phyloP scores from a whole-genome alignment of 2,888 invertebrate species.

The Oxycera nigricornis region DNA sequence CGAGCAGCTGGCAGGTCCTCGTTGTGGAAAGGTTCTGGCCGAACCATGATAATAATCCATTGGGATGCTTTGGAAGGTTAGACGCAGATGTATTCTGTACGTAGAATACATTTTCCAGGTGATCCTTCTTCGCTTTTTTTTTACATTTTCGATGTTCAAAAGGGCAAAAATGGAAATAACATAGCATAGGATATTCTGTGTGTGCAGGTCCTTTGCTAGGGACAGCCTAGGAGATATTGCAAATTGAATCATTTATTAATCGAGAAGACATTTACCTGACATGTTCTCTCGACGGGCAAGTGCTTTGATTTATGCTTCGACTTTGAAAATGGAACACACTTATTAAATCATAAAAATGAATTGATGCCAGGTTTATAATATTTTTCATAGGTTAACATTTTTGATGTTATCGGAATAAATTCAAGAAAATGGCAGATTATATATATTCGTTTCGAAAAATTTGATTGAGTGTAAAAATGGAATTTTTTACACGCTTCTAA shows the following conservation, averaged over 20 bases:
- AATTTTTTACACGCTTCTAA: too few relatives aligned
- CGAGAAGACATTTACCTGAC: neutral
- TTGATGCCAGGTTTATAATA: neutral
- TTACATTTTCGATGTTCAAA: neutral
- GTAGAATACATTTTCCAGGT: neutral
- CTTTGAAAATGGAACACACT: neutral
- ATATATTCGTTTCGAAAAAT: too few relatives aligned
- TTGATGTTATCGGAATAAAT: too few relatives aligned
- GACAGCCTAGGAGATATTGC: neutral
- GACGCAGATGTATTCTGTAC: neutral
- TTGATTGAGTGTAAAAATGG: too few relatives aligned
- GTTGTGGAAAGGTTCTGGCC: neutral
- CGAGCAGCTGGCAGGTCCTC: neutral
- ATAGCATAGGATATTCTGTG: neutral
- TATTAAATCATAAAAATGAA: neutral
- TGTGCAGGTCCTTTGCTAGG: neutral
- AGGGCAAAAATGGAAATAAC: neutral
- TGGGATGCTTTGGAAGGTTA: neutral
- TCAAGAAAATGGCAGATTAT: too few relatives aligned
- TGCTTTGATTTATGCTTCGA: slow-evolving; percentile 16
- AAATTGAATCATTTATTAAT: slow-evolving; percentile 30
- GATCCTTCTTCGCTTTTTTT: neutral
- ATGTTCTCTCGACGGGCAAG: neutral
- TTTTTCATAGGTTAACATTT: too few relatives aligned
- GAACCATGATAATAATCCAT: neutral